Evolutionary conservation across 2,888 invertebrate genomes (phyloP).

Genomic region (Oligia strigilis): DNA sequence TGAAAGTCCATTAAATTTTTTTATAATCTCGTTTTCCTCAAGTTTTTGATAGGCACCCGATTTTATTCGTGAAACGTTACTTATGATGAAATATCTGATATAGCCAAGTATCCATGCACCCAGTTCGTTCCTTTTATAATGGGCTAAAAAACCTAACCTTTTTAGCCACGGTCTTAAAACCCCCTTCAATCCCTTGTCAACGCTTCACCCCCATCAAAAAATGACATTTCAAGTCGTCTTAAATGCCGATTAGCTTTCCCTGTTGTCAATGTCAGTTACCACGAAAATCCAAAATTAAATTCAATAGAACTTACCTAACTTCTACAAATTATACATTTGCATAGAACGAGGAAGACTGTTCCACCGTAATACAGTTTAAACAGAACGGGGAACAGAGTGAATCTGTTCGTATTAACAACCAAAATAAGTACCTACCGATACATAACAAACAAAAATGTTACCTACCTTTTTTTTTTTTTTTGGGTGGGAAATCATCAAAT

Average conservation of each 20-base stretch:
- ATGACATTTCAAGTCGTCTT: constrained; percentile 3
- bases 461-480: no score
- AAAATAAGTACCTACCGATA: no score
- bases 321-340: no score
- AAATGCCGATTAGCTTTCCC: constrained; percentile 1
- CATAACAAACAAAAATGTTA: no score
- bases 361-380: no score
- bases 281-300: not conserved
- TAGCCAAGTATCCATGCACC: not conserved
- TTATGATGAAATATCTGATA: not conserved
- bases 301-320: not conserved
- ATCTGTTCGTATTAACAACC: no score
- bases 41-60: constrained; percentile 28
- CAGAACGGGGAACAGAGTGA: no score
- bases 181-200: constrained; percentile 11
- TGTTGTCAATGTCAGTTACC: no score
- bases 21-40: constrained; percentile 27
- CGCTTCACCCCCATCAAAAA: constrained; percentile 17
- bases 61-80: constrained; percentile 3
- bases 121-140: not conserved
- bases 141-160: constrained; percentile 1
- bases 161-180: not conserved
- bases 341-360: no score
- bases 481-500: no score
- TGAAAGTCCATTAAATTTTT: constrained; percentile 54